These are phyloP conservation scores for Onychostruthus taczanowskii DNA, from an alignment of 2,113 vertebrate genomes.

Conservation along the genomic window DNA sequence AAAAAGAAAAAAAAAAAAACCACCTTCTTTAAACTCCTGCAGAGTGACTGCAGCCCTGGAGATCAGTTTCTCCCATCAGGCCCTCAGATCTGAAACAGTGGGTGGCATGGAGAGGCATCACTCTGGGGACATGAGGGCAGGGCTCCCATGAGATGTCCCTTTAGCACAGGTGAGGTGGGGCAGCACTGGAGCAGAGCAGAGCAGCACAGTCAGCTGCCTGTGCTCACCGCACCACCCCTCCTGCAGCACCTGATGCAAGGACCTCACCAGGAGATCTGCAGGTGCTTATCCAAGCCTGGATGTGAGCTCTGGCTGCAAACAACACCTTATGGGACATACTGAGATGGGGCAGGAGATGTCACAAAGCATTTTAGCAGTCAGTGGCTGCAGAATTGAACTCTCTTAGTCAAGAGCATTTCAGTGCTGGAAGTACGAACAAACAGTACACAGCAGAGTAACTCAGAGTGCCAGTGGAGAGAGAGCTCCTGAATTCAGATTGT, in stretches of 20 bases:
- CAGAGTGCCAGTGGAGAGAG: neutral
- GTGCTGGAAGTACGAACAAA: neutral
- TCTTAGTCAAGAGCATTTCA: neutral
- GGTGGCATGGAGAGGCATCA: neutral
- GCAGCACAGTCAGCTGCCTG: neutral
- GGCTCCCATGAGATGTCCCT: accelerated
- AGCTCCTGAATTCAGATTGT: neutral
- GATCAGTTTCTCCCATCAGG: neutral
- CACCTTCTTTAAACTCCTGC: neutral
- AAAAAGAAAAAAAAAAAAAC: neutral
- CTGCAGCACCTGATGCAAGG: neutral
- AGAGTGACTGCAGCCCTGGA: neutral
- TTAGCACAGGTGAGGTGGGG: neutral
- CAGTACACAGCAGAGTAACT: neutral
- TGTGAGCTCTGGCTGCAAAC: neutral
- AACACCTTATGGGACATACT: neutral
- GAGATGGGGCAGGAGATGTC: neutral
- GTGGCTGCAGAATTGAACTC: neutral
- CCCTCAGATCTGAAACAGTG: neutral
- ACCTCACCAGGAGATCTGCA: neutral
- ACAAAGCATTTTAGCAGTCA: neutral
- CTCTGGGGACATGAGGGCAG: neutral
- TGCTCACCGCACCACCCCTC: accelerated
- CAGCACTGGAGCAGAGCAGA: neutral
- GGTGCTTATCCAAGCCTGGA: neutral